Evolutionary conservation across 2,113 vertebrate genomes (phyloP), one percentile per base, ranked within the genome.

Genomic region (Nesogale talazaci): DNA sequence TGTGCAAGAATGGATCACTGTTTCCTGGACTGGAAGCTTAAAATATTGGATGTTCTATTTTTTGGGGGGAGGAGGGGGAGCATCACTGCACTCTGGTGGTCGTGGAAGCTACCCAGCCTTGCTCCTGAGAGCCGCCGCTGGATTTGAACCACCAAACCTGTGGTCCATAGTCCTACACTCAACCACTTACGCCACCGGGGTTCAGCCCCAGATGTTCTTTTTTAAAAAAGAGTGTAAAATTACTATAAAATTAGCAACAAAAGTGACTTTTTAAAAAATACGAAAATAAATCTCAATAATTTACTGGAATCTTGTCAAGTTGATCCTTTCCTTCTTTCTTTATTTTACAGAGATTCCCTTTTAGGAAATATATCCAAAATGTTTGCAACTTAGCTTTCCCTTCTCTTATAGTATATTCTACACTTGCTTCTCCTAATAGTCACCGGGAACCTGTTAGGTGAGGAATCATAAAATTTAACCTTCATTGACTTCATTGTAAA

Each of bases 261-360:
- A 75, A 79, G 3, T 70, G 61, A 2, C n/a, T 59, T 56, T n/a
- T 75, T 61, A 76, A 75, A 69, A 67, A 79, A 93, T 86, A 42
- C 61, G 74, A 91, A 90, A 92, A 88, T 52, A 70, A 83, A 80
- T 94, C n/a, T 90, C 46, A 70, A 57, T 6, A 34, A 94, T 36
- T 61, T 40, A 59, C 19, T 38, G 20, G 15, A 70, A 2, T 12
- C 87, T 20, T 88, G 2, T 14, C 20, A 8, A 72, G 34, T 23
- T 36, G 34, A 72, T 82, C 14, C 36, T 90, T 90, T 84, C 84
- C 36, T 36, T 65, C 75, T 67, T 52, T 52, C 10, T 46, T 46
- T 46, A 12, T 52, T 52, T 52, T 52, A 52, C 5, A 52, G n/a
- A 82, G 4, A 40, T 57, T 57, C 7, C 86, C 46, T 59, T 61